Conservation (phyloP, 2,888 invertebrate genomes). For the Bombylius discolor region DNA sequence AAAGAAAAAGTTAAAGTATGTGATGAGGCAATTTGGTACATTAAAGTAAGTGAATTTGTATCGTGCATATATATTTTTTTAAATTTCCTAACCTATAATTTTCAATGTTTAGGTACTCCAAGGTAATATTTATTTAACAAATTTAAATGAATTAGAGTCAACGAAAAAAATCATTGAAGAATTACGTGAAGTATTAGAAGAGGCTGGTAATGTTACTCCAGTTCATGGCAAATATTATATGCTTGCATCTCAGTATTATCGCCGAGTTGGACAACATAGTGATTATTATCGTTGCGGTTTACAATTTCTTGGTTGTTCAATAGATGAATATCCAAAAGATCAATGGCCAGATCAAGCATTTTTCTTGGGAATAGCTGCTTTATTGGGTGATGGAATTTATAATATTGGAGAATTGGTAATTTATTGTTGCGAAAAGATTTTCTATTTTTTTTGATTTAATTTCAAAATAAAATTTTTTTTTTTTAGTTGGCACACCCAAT, state of each 20-base stretch:
- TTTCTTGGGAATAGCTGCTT: constrained; percentile 83
- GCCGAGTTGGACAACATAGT: constrained; percentile 70
- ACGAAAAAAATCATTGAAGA: constrained; percentile 80
- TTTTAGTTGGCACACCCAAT: constrained; percentile 86
- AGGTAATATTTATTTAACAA: constrained; percentile 66
- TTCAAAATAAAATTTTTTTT: constrained; percentile 8
- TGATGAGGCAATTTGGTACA: constrained; percentile 66
- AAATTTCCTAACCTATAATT: background rate
- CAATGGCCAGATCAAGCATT: constrained; percentile 71
- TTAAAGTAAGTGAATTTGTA: constrained; percentile 18
- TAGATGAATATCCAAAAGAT: constrained; percentile 49
- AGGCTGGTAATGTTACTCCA: constrained; percentile 80
- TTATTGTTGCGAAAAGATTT: background rate
- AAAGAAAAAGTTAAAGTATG: constrained; percentile 83
- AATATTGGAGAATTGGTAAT: constrained; percentile 87
- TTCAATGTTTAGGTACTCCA: constrained; percentile 49
- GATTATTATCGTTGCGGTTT: constrained; percentile 92
- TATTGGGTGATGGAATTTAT: constrained; percentile 89
- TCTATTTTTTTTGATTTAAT: no score
- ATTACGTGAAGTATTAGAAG: constrained; percentile 70
- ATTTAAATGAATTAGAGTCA: constrained; percentile 61
- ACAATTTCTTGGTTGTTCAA: constrained; percentile 63
- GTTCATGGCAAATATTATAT: constrained; percentile 92
- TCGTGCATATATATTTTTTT: background rate
- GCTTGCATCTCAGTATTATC: constrained; percentile 82